Percentiles rank a stretch among this genome's conserved stretches.
Conservation (phyloP, 2,113 vertebrate genomes). For the Stictonetta naevosa region DNA sequence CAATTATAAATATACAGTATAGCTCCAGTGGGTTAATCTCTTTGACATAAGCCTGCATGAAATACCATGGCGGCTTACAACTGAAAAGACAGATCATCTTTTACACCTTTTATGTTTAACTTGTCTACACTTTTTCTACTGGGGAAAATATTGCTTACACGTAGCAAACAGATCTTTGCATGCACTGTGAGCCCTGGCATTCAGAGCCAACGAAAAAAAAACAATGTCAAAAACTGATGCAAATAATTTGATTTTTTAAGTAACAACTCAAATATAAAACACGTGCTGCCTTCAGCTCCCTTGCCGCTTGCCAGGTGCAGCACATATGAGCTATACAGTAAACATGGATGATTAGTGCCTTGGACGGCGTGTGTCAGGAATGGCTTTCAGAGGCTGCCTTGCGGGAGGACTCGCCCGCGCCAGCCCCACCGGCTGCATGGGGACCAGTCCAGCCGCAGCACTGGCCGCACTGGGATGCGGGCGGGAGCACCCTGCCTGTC, state of each 20-base stretch:
- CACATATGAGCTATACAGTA: conserved; percentile 65
- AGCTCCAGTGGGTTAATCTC: conserved; percentile 59
- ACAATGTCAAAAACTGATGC: conserved; percentile 72
- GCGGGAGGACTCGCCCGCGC: neutral
- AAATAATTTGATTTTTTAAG: conserved; percentile 71
- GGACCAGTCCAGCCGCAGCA: neutral
- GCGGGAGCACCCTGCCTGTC: neutral
- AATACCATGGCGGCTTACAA: conserved; percentile 24
- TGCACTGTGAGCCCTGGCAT: conserved; percentile 64
- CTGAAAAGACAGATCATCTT: conserved; percentile 59
- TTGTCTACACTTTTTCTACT: conserved; percentile 60
- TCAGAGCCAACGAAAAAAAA: conserved; percentile 64
- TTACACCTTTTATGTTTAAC: conserved; percentile 71
- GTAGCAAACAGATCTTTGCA: conserved; percentile 70
- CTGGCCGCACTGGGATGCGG: neutral
- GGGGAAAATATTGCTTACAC: conserved; percentile 63
- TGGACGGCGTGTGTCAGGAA: conserved; percentile 64
- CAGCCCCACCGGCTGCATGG: neutral
- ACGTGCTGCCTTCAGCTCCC: conserved; percentile 69
- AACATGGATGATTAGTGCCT: conserved; percentile 68
- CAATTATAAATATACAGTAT: conserved; percentile 44
- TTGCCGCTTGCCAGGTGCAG: conserved; percentile 66
- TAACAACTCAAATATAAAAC: conserved; percentile 71
- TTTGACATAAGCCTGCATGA: conserved; percentile 62
- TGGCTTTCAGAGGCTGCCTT: conserved; percentile 11